phyloP scores from a whole-genome alignment of 2,113 vertebrate species.

The Mesoclemmys tuberculata region DNA sequence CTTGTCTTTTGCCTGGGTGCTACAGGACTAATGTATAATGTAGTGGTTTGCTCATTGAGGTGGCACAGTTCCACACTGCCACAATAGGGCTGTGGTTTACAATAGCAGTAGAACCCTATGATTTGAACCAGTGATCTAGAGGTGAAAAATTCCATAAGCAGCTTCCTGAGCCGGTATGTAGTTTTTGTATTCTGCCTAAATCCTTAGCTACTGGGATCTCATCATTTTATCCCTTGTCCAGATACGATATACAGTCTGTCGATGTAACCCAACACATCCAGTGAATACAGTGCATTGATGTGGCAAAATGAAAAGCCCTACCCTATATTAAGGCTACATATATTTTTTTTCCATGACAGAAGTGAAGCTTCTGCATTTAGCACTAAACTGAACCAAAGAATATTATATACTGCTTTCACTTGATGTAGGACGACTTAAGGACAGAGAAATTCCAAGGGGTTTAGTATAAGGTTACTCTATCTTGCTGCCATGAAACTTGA shows the following conservation, averaged over 20 bases:
- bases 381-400: neutral
- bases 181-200: neutral
- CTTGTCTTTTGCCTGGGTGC: neutral
- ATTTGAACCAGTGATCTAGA: neutral
- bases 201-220: neutral
- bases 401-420: neutral
- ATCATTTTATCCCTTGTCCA: neutral
- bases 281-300: neutral
- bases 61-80: neutral
- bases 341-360: neutral
- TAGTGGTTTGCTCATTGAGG: neutral
- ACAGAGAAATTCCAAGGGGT: neutral
- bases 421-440: neutral
- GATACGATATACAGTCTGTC: neutral
- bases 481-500: conserved; percentile 9
- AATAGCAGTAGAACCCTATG: neutral
- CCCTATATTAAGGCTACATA: neutral
- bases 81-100: no score
- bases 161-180: neutral
- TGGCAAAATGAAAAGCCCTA: neutral
- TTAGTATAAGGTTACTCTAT: neutral
- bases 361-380: neutral
- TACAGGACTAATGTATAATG: neutral
- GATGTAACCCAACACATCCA: neutral
- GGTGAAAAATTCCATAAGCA: neutral